Evolutionary conservation across 2,888 invertebrate genomes (phyloP).

Genomic region (Habrosyne pyritoides): DNA sequence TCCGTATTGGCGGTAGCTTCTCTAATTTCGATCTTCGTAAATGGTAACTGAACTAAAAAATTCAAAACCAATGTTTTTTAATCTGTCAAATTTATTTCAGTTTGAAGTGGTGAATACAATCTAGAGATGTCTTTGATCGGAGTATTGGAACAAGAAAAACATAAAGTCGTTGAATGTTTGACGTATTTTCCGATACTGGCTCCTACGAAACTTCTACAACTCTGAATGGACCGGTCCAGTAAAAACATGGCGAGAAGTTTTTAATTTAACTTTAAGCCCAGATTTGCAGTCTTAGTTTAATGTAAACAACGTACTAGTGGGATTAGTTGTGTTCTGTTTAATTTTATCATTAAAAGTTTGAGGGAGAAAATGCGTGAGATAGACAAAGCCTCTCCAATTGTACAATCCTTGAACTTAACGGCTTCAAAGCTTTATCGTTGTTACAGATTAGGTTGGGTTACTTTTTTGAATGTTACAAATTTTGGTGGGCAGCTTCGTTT

Average conservation of each 20-base stretch:
- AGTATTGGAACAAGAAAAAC: constrained; percentile 54
- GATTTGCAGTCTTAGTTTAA: constrained; percentile 29
- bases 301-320: constrained; percentile 29
- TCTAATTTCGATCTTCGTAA: too few relatives aligned
- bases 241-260: constrained; percentile 42
- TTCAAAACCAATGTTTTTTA: too few relatives aligned
- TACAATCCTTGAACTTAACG: background rate
- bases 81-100: too few relatives aligned
- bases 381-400: background rate
- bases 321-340: constrained; percentile 14
- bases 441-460: too few relatives aligned
- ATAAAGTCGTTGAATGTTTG: constrained; percentile 46
- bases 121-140: constrained; percentile 29
- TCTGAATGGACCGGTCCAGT: constrained; percentile 34
- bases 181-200: constrained; percentile 61
- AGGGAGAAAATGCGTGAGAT: background rate
- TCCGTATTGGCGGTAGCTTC: too few relatives aligned
- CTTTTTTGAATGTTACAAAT: too few relatives aligned
- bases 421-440: too few relatives aligned
- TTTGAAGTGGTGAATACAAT: background rate
- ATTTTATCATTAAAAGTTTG: background rate
- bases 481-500: too few relatives aligned
- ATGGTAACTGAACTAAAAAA: too few relatives aligned
- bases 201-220: constrained; percentile 21
- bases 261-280: constrained; percentile 49